Percentiles rank a stretch among this genome's conserved stretches.
phyloP scores from a whole-genome alignment of 2,113 vertebrate species.

The Gymnarchus niloticus region DNA sequence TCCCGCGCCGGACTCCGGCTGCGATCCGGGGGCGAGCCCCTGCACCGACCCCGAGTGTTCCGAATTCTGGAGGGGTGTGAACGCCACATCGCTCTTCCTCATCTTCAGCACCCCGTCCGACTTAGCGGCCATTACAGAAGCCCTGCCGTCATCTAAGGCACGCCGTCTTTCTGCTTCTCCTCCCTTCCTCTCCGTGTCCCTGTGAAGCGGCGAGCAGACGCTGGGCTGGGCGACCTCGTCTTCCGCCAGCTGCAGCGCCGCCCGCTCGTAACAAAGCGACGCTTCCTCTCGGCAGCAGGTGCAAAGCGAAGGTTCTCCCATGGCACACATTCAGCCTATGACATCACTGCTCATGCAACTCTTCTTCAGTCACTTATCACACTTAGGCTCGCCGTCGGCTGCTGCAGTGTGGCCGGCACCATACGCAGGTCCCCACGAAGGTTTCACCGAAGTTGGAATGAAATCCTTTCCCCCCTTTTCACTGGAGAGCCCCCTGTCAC shows the following conservation, averaged over 20 bases:
- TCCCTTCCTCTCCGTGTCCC: slow-evolving; percentile 37
- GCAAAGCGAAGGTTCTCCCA: slow-evolving; percentile 53
- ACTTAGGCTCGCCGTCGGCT: background rate
- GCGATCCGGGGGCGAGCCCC: slow-evolving; percentile 68
- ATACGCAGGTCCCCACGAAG: background rate
- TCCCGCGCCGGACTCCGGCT: slow-evolving; percentile 63
- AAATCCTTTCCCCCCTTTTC: background rate
- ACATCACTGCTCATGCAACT: slow-evolving; percentile 56
- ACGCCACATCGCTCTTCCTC: slow-evolving; percentile 91
- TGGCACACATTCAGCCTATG: slow-evolving; percentile 52
- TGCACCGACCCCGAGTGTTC: slow-evolving; percentile 82
- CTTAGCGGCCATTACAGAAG: slow-evolving; percentile 84
- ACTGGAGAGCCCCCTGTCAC: background rate
- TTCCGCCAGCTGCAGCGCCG: slow-evolving; percentile 61
- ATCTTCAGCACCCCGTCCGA: slow-evolving; percentile 90
- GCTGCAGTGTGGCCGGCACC: slow-evolving; percentile 16
- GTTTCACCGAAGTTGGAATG: background rate
- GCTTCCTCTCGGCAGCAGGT: slow-evolving; percentile 39
- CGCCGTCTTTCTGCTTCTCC: slow-evolving; percentile 47
- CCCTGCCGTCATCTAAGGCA: slow-evolving; percentile 35
- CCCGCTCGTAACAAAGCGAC: slow-evolving; percentile 59
- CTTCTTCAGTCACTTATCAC: slow-evolving; percentile 36
- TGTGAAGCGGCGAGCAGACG: slow-evolving; percentile 45
- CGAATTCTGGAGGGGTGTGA: slow-evolving; percentile 91
- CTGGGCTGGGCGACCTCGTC: slow-evolving; percentile 65